Evolutionary conservation across 2,888 invertebrate species (phyloP), one percentile per base, ranked within the genome.

Genomic region (Trachelus troglodyta): DNA sequence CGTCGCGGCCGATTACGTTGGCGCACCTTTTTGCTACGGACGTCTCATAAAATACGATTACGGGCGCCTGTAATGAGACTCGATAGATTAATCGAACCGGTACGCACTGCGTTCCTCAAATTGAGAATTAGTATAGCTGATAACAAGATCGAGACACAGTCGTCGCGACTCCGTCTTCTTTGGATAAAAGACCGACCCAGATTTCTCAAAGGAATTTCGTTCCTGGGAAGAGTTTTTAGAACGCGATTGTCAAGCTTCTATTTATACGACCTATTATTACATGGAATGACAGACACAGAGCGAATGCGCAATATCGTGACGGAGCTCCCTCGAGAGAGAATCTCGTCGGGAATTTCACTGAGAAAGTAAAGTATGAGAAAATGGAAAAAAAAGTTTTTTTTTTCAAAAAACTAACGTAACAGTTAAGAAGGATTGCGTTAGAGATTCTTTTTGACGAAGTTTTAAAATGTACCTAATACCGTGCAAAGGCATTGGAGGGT

Each of bases 21-120:
- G 69, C 76, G 73, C 71, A 73, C 76, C 37, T 76, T 40, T 73
- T 40, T 56, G 35, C 37, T 34, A 33, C 74, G 34, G 30, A n/a
- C 74, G 74, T 30, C 71, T 31, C 71, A 31, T 71, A 71, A 71
- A 71, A 71, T 34, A 56, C 34, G 34, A 74, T 74, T 37, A 37
- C 34, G 34, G 33, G 71, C 34, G 34, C 71, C 71, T 30, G 71
- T 34, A 33, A 31, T 3, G 33, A n/a, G 71, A 34, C 71, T n/a
- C 30, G 74, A 71, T 71, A 71, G 74, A 74, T 74, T 74, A 74
- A 74, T 74, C 34, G 34, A 35, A 37, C 74, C 23, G 0, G 15
- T 23, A 9, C 23, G 23, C 56, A 56, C 9, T 56, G 23, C 9
- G 56, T 23, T 56, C 56, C 9, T 56, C 1, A 23, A 56, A 56